Percentiles rank a stretch among this genome's conserved stretches.
Evolutionary conservation across 2,797 vertebrate species (phyloP).

Genomic region (Phrynocephalus guinanensis): DNA sequence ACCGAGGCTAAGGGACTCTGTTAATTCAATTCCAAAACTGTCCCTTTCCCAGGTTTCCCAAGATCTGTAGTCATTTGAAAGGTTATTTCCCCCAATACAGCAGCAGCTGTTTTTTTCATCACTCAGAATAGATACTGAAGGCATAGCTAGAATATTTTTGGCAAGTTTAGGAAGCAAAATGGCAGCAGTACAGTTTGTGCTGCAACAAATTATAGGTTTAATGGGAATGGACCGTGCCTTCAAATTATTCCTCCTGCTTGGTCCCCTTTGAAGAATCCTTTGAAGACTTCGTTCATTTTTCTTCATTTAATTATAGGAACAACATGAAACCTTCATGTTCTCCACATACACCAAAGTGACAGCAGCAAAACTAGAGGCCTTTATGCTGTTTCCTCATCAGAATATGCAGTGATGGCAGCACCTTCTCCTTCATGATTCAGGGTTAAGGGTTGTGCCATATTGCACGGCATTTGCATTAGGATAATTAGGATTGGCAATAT

Average conservation of each 20-base stretch:
- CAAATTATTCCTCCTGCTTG: neutral
- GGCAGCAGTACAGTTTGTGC: neutral
- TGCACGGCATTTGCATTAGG: neutral
- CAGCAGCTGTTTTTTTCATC: neutral
- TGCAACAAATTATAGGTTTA: neutral
- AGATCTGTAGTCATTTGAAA: too few relatives aligned
- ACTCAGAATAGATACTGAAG: too few relatives aligned
- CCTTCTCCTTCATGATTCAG: neutral
- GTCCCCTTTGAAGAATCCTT: neutral
- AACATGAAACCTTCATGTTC: neutral
- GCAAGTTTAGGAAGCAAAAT: neutral
- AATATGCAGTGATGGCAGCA: neutral
- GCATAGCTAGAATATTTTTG: neutral
- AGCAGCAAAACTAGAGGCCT: neutral
- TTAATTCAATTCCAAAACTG: too few relatives aligned
- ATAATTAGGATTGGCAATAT: too few relatives aligned
- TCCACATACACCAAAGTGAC: neutral
- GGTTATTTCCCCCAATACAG: too few relatives aligned
- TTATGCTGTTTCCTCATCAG: neutral
- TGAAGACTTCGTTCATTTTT: neutral
- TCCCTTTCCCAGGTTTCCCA: too few relatives aligned
- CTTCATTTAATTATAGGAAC: neutral
- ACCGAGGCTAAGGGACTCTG: too few relatives aligned
- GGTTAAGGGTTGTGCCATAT: neutral
- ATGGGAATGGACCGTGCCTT: neutral